phyloP scores from a whole-genome alignment of 2,797 vertebrate species.

The Bufotes viridis region DNA sequence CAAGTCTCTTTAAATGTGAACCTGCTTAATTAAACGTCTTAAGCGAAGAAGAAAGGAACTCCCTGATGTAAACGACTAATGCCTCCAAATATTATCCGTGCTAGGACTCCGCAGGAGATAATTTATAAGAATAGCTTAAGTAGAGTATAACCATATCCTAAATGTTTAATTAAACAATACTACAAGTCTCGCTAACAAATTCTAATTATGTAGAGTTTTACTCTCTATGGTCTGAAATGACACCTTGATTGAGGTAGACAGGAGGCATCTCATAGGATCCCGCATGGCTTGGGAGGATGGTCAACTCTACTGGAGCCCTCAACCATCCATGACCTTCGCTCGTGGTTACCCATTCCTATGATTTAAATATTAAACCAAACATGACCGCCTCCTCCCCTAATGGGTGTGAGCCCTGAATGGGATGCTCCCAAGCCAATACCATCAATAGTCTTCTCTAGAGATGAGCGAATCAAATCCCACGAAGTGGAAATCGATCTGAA shows the following conservation, averaged over 20 bases:
- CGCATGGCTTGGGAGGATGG: background rate
- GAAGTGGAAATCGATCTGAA: too few species aligned
- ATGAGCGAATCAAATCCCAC: too few species aligned
- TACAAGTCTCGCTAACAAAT: slow-evolving; percentile 37
- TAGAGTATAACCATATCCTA: slow-evolving; percentile 54
- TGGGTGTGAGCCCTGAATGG: background rate
- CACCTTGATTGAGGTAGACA: background rate
- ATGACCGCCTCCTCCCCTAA: background rate
- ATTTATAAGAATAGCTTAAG: slow-evolving; percentile 54
- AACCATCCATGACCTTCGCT: background rate
- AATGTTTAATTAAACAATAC: slow-evolving; percentile 56
- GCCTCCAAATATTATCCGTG: slow-evolving; percentile 34
- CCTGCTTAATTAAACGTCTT: slow-evolving; percentile 58
- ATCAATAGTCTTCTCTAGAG: background rate
- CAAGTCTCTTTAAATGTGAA: slow-evolving; percentile 59
- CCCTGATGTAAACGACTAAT: slow-evolving; percentile 49
- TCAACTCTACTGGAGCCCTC: background rate
- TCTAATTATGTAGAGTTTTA: slow-evolving; percentile 34
- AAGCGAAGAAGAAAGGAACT: slow-evolving; percentile 45
- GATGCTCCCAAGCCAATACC: background rate
- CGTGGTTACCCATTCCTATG: background rate
- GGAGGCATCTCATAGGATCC: background rate
- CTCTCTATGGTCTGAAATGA: background rate
- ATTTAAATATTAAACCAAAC: background rate
- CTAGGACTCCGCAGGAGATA: slow-evolving; percentile 43